Evolutionary conservation across 2,888 invertebrate genomes (phyloP), one percentile per base, ranked within the genome.

Genomic region (Arrhopalites spinosus): DNA sequence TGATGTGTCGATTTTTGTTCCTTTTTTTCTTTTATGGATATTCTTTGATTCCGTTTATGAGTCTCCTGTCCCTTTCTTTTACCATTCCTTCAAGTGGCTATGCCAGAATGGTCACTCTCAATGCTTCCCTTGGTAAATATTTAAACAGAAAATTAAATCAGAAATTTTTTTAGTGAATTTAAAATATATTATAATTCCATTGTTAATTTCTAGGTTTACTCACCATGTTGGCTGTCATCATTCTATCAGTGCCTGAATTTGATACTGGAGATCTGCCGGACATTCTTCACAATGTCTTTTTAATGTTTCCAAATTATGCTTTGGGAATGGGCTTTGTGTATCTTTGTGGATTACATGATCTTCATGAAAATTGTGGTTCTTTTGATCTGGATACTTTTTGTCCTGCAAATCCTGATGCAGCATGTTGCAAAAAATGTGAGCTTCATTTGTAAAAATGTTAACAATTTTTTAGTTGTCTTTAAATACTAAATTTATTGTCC

Each of bases 61-160:
- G 93, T 84, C 82, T 93, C 13, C 84, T 74, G 27, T 73, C 73
- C 0, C 89, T 90, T 83, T 78, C 89, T 59, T 59, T 59, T 25
- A 87, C 87, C 8, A 89, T 91, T 17, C 91, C 94, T 0, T 90
- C 94, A 0, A 88, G 91, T 1, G 94, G 93, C 13, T 93, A 91
- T 84, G 91, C 92, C 0, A 88, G 90, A 80, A 87, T 92, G 82
- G 90, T 90, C 50, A 89, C 93, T 83, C 85, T 91, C 47, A 92
- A 92, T 83, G 88, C 92, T n/a, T 87, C 94, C 74, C 88, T 91
- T 77, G 94, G 93, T 92, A 86, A 86, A 85, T 76, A 29, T 3
- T 23, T 59, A 23, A 20, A 59, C 20, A 13, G 53, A 17, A 53
- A 11, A 11, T 56, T 59, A 1, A 63, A 63, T 15, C 1, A 36